Conservation (phyloP, 2,797 vertebrate species). For the Philypnodon macrostomus region DNA sequence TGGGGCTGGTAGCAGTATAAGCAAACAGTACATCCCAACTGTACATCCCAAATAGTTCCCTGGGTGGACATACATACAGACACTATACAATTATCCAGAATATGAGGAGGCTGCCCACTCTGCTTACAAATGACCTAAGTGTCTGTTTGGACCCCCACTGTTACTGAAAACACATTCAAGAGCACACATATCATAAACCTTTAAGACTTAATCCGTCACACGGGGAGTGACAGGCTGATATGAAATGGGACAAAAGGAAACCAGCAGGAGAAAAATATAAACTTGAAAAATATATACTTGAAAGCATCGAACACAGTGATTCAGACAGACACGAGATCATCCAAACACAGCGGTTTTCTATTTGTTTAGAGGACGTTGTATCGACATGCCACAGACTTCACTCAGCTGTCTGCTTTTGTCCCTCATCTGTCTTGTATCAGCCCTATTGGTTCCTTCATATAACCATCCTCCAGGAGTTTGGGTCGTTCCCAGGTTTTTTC, state of each 20-base stretch:
- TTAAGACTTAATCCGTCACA: slow-evolving; percentile 69
- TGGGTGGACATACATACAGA: slow-evolving; percentile 3
- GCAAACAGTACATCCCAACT: too few relatives aligned
- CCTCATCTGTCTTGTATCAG: not conserved
- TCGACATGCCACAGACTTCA: slow-evolving; percentile 3
- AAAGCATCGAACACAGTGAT: slow-evolving; percentile 18
- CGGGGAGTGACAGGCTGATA: slow-evolving; percentile 32
- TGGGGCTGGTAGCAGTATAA: too few relatives aligned
- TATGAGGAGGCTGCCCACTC: slow-evolving; percentile 15
- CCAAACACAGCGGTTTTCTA: slow-evolving; percentile 7
- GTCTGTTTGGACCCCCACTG: slow-evolving; percentile 45
- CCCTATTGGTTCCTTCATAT: not conserved
- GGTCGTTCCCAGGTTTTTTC: too few relatives aligned
- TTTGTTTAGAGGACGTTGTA: slow-evolving; percentile 5
- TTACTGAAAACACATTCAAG: slow-evolving; percentile 40
- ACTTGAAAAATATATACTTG: slow-evolving; percentile 19
- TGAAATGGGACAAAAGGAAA: slow-evolving; percentile 20
- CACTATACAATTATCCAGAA: slow-evolving; percentile 2
- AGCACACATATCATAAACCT: slow-evolving; percentile 46
- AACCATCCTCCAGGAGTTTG: not conserved
- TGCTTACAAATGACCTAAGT: slow-evolving; percentile 57
- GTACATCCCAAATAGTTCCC: too few relatives aligned
- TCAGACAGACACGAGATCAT: slow-evolving; percentile 20
- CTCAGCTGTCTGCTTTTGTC: not conserved
- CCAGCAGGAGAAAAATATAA: slow-evolving; percentile 15